Percentiles rank a stretch among this genome's conserved stretches.
phyloP scores from a whole-genome alignment of 2,888 invertebrate genomes.

The Monoplex corrugatus region DNA sequence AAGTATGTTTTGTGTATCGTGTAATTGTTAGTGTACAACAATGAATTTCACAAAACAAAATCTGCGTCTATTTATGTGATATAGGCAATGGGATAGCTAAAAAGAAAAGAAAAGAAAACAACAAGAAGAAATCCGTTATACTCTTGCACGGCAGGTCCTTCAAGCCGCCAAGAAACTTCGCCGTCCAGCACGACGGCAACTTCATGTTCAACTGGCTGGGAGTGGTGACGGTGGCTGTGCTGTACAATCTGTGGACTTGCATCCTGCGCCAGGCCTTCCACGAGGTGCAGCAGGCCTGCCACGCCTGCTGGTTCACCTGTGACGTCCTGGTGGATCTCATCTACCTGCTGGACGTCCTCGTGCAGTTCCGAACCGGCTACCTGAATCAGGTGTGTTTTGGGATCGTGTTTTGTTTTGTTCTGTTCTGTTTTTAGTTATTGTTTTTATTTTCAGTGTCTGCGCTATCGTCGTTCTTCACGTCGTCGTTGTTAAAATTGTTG shows the following conservation, averaged over 20 bases:
- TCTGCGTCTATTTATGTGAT: no score
- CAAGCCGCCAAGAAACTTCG: conserved; percentile 61
- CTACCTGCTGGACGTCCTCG: conserved; percentile 92
- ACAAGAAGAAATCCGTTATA: no score
- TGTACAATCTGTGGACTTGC: conserved; percentile 97
- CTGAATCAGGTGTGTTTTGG: conserved; percentile 85
- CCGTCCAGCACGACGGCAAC: conserved; percentile 97
- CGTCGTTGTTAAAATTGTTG: no score
- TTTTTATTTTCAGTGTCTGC: not conserved
- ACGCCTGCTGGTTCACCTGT: conserved; percentile 73
- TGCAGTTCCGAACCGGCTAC: conserved; percentile 96
- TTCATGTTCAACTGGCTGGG: conserved; percentile 98
- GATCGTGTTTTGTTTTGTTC: conserved; percentile 84
- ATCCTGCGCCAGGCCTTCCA: conserved; percentile 97
- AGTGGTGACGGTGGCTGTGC: conserved; percentile 92
- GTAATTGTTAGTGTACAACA: no score
- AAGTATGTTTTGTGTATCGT: no score
- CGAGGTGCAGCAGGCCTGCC: conserved; percentile 86
- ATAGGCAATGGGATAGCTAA: no score
- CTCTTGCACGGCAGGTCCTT: conserved; percentile 8
- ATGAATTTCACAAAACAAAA: no score
- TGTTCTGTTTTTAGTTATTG: no score
- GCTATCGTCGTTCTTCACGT: no score
- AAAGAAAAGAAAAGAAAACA: no score
- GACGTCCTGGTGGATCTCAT: conserved; percentile 93